Evolutionary conservation across 2,888 invertebrate genomes (phyloP).

Genomic region (Cinara cedri): DNA sequence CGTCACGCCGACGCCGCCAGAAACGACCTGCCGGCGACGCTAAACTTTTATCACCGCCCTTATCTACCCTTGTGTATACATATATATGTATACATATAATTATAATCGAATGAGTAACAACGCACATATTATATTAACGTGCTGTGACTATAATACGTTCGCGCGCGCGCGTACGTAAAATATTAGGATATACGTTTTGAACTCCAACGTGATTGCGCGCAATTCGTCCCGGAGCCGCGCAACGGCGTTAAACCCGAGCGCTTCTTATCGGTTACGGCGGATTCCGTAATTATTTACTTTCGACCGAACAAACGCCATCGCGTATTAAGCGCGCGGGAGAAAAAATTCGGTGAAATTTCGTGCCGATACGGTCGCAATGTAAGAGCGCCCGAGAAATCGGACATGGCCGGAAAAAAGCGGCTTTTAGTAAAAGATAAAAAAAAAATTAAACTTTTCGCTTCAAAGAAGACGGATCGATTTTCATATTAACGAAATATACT

Average conservation of each 20-base stretch:
- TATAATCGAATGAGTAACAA: constrained; percentile 48
- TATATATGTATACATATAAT: constrained; percentile 21
- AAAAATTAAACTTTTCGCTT: no score
- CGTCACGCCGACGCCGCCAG: constrained; percentile 48
- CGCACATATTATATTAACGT: constrained; percentile 38
- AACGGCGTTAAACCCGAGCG: no score
- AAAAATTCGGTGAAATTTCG: no score
- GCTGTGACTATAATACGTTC: neutral
- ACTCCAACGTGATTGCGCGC: constrained; percentile 15
- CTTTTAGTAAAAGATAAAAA: no score
- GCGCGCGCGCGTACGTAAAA: neutral
- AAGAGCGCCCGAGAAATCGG: no score
- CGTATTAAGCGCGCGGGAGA: no score
- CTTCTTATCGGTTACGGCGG: no score
- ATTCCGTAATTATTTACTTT: constrained; percentile 24
- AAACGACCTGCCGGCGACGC: constrained; percentile 53
- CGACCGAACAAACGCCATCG: neutral
- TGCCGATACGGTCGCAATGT: no score
- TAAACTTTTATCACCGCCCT: constrained; percentile 46
- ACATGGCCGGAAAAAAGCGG: no score
- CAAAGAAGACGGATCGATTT: no score
- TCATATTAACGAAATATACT: no score
- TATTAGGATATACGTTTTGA: neutral
- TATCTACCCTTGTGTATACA: constrained; percentile 5
- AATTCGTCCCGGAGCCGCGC: neutral